Evolutionary conservation across 2,888 invertebrate genomes (phyloP), one percentile per base, ranked within the genome.

Genomic region (Trissonchulus sp.): DNA sequence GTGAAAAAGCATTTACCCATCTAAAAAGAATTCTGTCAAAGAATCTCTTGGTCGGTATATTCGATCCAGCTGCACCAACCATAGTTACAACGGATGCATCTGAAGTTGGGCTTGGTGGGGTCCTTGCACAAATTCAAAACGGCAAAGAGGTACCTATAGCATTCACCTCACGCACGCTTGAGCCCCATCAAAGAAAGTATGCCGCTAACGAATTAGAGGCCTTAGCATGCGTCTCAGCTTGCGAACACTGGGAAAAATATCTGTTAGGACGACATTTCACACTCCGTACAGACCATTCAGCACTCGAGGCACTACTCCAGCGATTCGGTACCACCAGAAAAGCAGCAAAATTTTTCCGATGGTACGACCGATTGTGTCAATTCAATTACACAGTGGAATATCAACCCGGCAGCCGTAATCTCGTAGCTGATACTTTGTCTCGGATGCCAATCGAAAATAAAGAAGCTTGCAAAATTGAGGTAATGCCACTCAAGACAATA

Each of bases 281-380:
- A 1, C 77, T 86, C 18, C 65, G 81, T 3, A 86, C 85, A 0
- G 86, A 86, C 77, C 84, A 85, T 76, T 80, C 84, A 74, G 84
- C 86, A 0, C 76, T 87, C 2, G 82, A 28, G 62, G 8, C 72
- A 1, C 36, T 74, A 30, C 31, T 73, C 18, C n/a, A 68, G 35
- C 73, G 34, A 1, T 37, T 33, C 34, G 34, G 36, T 3, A 31
- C 33, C 34, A 69, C 33, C 15, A 23, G 36, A 23, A 69, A 69
- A 36, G 34, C 71, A 35, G 34, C 71, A 2, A 31, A 69, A 65
- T 65, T 65, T 65, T 18, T 15, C 33, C 68, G 68, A 33, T 65
- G 68, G 68, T 28, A 33, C 33, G 33, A 69, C 36, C 71, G 71
- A 35, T 37, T 69, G 8, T 33, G 33, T 15, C 33, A 31, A 15